Base-by-base conservation (phyloP, 2,797 vertebrate species). In the Staurois parvus region DNA sequence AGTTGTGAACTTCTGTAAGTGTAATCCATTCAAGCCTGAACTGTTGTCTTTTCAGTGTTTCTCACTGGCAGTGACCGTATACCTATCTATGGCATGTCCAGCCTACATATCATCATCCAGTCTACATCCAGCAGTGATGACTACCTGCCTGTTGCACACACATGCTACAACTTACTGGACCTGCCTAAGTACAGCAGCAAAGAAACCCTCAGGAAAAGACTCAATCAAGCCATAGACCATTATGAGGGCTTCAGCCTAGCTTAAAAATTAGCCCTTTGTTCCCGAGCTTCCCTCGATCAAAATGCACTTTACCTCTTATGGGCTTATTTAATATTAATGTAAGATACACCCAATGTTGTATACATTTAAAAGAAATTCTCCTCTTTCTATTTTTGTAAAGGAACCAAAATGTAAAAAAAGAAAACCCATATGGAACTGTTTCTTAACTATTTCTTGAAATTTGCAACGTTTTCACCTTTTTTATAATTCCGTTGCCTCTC, bases 91-190 rank as follows among this genome's bases (percentile, higher is more conserved):
- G 98, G 98, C 89, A 99, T 99, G 98, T 96, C 96, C 85, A 98
- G 98, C 91, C 90, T 99, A 67, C 96, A 95, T 34, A 97, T 99
- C 2, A 84, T 96, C 92, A 97, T 99, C 93, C 98, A 99, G 94
- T 96, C 98, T 70, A 98, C 97, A 0, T 90, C 95, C 26, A 96
- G 95, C 0, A 96, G 95, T 77, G 96, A 98, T 90, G 94, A 97
- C 89, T 97, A 97, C 93, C 92, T 99, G 92, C 98, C 98, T 0
- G 97, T 99, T 89, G 98, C 98, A 0, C 98, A 99, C 90, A 99
- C 98, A 90, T 99, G 98, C 94, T 99, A 98, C 94, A 99, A 99
- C 89, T 96, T 99, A 76, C 96, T 99, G 34, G 97, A 99, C 94
- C 96, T 99, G 92, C 98, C 98, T 89, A 96, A 96, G 91, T 99